Conservation (phyloP, 1,140 invertebrate genomes). For the Dryas iulia region DNA sequence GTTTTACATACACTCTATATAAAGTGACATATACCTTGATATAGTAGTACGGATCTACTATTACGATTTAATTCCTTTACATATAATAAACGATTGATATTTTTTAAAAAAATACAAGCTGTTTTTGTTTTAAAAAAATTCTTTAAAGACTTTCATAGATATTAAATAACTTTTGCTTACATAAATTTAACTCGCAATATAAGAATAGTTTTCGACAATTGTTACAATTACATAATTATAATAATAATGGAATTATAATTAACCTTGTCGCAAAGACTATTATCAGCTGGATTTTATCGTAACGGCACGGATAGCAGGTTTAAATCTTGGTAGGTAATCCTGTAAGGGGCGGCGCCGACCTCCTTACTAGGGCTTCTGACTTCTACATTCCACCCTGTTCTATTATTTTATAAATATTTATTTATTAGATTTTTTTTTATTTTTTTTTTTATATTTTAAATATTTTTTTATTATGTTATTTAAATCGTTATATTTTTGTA, state of each 20-base stretch:
- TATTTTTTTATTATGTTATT: neutral
- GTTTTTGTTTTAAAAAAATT: too few relatives aligned
- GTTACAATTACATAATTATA: slow-evolving; percentile 6
- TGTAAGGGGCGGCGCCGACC: slow-evolving; percentile 73
- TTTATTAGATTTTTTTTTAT: neutral
- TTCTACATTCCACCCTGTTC: slow-evolving; percentile 47
- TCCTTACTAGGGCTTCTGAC: slow-evolving; percentile 67
- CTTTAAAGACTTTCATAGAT: too few relatives aligned
- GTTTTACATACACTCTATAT: too few relatives aligned
- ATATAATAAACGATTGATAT: too few relatives aligned
- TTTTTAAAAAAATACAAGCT: too few relatives aligned
- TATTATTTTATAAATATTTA: slow-evolving; percentile 13
- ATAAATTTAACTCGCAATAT: neutral
- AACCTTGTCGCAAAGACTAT: slow-evolving; percentile 38
- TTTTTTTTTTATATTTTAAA: neutral
- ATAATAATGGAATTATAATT: slow-evolving; percentile 35
- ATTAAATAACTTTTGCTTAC: too few relatives aligned
- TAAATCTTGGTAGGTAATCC: slow-evolving; percentile 74
- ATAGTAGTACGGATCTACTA: too few relatives aligned
- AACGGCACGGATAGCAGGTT: slow-evolving; percentile 34
- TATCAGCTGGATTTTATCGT: slow-evolving; percentile 28
- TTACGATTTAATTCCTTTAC: too few relatives aligned
- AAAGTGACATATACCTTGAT: too few relatives aligned
- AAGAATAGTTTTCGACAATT: neutral
- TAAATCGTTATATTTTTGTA: too few relatives aligned